A percentile compares a stretch with the other conserved stretches of the same genome.
Conservation (phyloP, 2,113 vertebrate genomes). For the Oreochromis niloticus region DNA sequence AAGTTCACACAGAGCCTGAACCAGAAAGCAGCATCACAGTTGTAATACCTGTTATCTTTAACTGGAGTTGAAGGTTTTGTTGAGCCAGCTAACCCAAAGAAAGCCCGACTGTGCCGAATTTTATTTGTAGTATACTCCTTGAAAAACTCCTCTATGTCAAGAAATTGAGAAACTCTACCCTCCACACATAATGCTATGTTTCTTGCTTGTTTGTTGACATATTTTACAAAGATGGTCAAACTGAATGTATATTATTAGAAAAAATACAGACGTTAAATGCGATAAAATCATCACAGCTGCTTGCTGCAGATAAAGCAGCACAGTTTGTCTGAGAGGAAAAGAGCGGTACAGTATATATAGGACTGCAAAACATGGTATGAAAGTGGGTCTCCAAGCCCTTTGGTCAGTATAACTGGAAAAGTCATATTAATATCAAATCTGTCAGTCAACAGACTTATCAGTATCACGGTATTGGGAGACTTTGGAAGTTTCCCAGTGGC, state of each 20-base stretch:
- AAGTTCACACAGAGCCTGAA: background rate
- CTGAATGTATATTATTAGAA: background rate
- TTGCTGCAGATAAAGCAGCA: background rate
- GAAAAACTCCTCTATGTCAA: accelerated
- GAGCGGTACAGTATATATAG: background rate
- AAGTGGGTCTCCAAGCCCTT: background rate
- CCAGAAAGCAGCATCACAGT: background rate
- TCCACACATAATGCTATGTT: background rate
- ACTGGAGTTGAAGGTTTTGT: background rate
- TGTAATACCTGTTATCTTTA: background rate
- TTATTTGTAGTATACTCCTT: background rate
- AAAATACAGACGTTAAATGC: background rate
- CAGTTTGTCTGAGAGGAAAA: background rate
- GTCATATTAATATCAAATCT: background rate
- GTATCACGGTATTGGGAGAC: background rate
- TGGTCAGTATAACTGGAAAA: background rate
- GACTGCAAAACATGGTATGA: background rate
- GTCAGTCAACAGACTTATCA: background rate
- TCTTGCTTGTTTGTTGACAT: background rate
- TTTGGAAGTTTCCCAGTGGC: background rate
- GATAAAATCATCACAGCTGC: background rate
- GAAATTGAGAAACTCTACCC: background rate
- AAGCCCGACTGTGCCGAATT: background rate
- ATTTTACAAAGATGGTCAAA: background rate
- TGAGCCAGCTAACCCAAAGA: background rate